Conservation (phyloP, 1,140 invertebrate genomes). For the Scaptomyza graminum region DNA sequence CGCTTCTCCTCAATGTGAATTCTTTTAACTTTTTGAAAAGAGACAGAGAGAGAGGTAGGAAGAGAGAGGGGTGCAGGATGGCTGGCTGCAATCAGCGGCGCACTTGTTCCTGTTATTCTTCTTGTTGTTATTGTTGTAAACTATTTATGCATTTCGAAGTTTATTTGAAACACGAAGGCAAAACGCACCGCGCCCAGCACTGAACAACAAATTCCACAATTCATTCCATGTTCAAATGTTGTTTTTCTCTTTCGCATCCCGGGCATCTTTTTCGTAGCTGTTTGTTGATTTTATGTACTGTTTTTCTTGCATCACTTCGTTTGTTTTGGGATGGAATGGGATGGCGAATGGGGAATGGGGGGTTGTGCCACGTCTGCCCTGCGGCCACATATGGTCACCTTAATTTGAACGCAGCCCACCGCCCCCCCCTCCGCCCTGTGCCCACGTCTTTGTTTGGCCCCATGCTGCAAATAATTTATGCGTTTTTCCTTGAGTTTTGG, state of each 20-base stretch:
- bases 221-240: constrained; percentile 54
- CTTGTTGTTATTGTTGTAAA: constrained; percentile 77
- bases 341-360: neutral
- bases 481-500: constrained; percentile 73
- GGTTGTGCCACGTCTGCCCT: constrained; percentile 44
- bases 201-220: constrained; percentile 37
- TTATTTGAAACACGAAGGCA: constrained; percentile 74
- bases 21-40: constrained; percentile 1
- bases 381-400: constrained; percentile 80
- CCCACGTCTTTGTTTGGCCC: neutral
- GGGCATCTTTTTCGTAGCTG: constrained; percentile 40
- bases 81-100: constrained; percentile 74
- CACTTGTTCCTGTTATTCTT: constrained; percentile 76
- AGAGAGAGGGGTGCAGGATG: constrained; percentile 36
- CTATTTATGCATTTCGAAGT: constrained; percentile 82
- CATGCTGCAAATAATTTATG: constrained; percentile 75
- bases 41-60: neutral
- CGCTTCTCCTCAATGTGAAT: constrained; percentile 27
- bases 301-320: constrained; percentile 77
- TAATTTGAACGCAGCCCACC: constrained; percentile 54
- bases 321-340: neutral
- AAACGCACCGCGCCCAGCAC: constrained; percentile 10
- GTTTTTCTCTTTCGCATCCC: constrained; percentile 17
- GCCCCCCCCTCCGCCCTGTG: neutral
- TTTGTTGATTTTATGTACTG: constrained; percentile 82